Evolutionary conservation across 1,140 invertebrate species (phyloP), one percentile per base, ranked within the genome.

Genomic region (Akabosia matsudoensis): DNA sequence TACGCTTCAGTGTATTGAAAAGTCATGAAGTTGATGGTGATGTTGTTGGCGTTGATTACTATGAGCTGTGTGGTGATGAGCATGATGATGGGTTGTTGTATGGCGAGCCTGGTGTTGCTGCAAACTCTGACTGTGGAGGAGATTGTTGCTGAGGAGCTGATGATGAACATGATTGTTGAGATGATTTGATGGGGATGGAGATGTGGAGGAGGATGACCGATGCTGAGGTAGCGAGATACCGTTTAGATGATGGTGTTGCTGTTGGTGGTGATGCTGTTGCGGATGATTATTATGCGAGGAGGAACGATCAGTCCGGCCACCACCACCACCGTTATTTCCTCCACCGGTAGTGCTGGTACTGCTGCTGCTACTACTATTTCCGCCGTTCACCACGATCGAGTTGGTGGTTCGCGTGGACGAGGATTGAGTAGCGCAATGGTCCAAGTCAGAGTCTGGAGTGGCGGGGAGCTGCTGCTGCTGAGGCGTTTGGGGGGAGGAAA

Each of bases 241-340:
- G 37, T 45, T 45, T 18, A 56, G 7, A 22, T 56, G 54, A 22
- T 56, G 54, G 54, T 56, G 54, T 3, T n/a, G 54, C 13, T 16
- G 54, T 13, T 56, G 54, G 24, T 56, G 54, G 7, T 56, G 54
- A 7, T 45, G 37, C 37, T 45, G 37, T 45, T 45, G 37, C n/a
- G n/a, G n/a, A n/a, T n/a, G n/a, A n/a, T n/a, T n/a, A 56, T 56
- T 56, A 56, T 56, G 54, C 54, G 54, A 45, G 37, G 54, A 61
- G 54, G 54, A 67, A 31, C 61, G 61, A n/a, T 67, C 26, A 67
- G 28, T 67, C 13, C 3, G 7, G 28, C 61, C 3, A 67, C 61
- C 61, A 67, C 61, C 61, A 30, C 24, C 61, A 30, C 24, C 28
- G 13, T 4, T 7, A n/a, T 22, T 67, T 3, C 24, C 61, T 14